Conservation (phyloP, 2,888 invertebrate species). For the Ceriagrion tenellum region DNA sequence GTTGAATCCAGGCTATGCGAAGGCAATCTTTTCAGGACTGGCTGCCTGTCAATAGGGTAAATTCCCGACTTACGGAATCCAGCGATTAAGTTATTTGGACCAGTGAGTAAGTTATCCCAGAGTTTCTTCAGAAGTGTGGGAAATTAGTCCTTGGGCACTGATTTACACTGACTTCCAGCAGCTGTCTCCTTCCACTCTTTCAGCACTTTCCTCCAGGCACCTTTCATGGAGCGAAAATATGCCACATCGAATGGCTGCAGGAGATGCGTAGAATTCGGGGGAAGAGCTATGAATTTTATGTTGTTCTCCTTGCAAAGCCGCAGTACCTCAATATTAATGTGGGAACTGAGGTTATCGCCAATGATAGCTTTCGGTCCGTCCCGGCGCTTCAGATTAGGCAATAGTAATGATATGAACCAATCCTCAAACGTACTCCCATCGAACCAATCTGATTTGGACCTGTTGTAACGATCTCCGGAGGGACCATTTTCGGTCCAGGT, state of each 20-base stretch:
- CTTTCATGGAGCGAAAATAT: background rate
- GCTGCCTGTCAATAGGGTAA: no score
- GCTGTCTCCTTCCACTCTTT: background rate
- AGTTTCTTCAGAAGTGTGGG: background rate
- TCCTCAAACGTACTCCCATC: background rate
- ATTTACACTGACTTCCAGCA: background rate
- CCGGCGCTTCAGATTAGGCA: background rate
- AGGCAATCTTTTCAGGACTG: no score
- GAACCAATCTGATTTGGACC: constrained; percentile 4
- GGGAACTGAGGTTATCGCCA: constrained; percentile 34
- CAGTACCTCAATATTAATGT: background rate
- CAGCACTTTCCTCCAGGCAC: background rate
- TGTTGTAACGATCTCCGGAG: background rate
- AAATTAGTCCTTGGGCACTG: constrained; percentile 23
- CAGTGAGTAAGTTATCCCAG: background rate
- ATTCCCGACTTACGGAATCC: no score
- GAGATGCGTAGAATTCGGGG: background rate
- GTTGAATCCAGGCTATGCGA: no score
- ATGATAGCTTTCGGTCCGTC: background rate
- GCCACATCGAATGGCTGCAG: constrained; percentile 17
- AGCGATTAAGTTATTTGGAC: no score
- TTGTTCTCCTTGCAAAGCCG: background rate
- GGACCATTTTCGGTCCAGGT: constrained; percentile 32
- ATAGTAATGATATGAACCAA: background rate
- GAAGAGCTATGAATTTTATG: constrained; percentile 4